These are phyloP conservation scores for Zaprionus lineosus DNA, from an alignment of 2,888 invertebrate species.

Conservation along the genomic window DNA sequence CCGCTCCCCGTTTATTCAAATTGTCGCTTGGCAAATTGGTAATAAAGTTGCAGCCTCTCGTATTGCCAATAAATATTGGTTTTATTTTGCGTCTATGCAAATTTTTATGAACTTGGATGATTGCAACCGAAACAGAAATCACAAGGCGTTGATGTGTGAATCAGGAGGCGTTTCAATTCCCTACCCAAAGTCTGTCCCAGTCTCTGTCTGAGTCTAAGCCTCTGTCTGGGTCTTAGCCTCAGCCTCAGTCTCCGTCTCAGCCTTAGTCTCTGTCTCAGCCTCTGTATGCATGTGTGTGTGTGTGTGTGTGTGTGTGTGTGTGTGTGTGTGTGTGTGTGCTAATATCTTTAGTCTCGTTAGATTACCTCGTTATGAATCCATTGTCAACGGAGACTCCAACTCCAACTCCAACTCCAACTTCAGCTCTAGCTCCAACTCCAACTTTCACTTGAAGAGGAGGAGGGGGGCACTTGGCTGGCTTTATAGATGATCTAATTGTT, in stretches of 20 bases:
- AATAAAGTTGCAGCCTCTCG: slow-evolving; percentile 60
- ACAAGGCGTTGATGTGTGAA: slow-evolving; percentile 51
- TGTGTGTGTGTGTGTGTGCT: neutral
- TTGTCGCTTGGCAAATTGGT: slow-evolving; percentile 66
- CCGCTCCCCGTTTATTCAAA: slow-evolving; percentile 55
- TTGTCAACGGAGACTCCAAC: too few species aligned
- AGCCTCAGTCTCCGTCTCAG: too few species aligned
- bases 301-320: neutral
- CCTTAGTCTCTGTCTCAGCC: too few species aligned
- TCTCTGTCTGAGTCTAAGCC: too few species aligned
- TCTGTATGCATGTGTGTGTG: slow-evolving; percentile 13
- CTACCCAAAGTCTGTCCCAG: too few species aligned
- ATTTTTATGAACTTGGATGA: slow-evolving; percentile 51
- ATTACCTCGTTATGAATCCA: slow-evolving; percentile 42
- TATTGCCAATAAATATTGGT: slow-evolving; percentile 62
- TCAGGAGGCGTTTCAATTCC: slow-evolving; percentile 31
- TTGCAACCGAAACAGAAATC: slow-evolving; percentile 10
- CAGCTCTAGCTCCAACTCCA: too few species aligned
- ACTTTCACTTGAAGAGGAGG: too few species aligned
- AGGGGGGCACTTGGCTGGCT: neutral
- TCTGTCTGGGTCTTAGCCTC: too few species aligned
- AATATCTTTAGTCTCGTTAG: slow-evolving; percentile 5
- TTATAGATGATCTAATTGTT: slow-evolving; percentile 30
- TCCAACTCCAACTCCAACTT: too few species aligned
- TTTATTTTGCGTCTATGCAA: slow-evolving; percentile 50